These are phyloP conservation scores for Litoditis marina DNA, from an alignment of 2,888 invertebrate species.

Conservation along the genomic window DNA sequence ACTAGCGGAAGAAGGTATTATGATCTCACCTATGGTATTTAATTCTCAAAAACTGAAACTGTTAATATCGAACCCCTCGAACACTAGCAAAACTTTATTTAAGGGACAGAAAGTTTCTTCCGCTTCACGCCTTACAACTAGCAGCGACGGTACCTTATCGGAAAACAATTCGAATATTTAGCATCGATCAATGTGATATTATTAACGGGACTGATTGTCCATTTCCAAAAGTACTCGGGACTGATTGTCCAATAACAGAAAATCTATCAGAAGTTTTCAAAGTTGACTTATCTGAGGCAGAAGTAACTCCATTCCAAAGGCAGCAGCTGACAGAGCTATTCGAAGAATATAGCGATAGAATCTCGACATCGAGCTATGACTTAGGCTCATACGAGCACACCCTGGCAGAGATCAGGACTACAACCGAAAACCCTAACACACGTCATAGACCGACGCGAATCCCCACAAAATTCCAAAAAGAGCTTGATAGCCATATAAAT, in stretches of 20 bases:
- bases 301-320: background rate
- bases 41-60: background rate
- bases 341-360: constrained; percentile 13
- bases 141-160: no score
- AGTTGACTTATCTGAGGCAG: background rate
- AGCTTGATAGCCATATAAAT: constrained; percentile 39
- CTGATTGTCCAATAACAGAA: background rate
- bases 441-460: constrained; percentile 18
- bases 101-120: background rate
- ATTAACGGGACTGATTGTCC: background rate
- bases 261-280: background rate
- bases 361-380: constrained; percentile 27
- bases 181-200: no score
- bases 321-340: constrained; percentile 31
- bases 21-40: no score
- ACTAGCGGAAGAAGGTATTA: no score
- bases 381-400: constrained; percentile 27
- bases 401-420: constrained; percentile 30
- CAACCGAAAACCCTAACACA: constrained; percentile 24
- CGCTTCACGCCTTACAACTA: no score
- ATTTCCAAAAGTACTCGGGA: background rate
- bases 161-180: no score
- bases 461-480: constrained; percentile 26
- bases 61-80: background rate
- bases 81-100: background rate